Evolutionary conservation across 2,797 vertebrate genomes (phyloP).

Genomic region (Danio choprae): DNA sequence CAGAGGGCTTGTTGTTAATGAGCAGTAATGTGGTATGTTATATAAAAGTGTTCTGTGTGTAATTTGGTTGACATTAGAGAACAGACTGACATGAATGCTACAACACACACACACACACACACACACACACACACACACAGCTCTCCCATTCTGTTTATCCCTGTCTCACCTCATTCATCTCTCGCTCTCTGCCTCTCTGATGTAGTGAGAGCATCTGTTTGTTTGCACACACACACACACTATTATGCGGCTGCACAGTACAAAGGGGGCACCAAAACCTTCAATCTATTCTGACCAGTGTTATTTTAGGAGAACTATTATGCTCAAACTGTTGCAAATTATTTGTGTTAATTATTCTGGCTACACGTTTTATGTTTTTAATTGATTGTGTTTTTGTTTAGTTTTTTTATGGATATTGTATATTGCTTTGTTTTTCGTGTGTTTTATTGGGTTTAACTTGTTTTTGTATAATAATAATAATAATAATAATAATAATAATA

Average conservation of each 20-base stretch:
- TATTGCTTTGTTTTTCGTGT: too few relatives aligned
- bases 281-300: not conserved
- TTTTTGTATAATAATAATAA: too few relatives aligned
- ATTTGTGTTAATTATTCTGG: too few relatives aligned
- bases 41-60: constrained; percentile 67
- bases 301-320: too few relatives aligned
- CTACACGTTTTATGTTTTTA: not conserved
- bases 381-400: too few relatives aligned
- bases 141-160: not conserved
- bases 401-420: not conserved
- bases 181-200: not conserved
- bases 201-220: constrained; percentile 6
- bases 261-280: not conserved
- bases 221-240: constrained; percentile 5
- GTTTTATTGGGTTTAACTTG: too few relatives aligned
- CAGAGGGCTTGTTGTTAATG: constrained; percentile 67
- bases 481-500: too few relatives aligned
- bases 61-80: constrained; percentile 69
- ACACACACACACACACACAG: not conserved
- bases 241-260: not conserved
- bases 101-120: not conserved
- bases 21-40: constrained; percentile 70
- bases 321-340: too few relatives aligned
- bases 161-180: constrained; percentile 2
- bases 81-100: constrained; percentile 22